Evolutionary conservation across 1,140 invertebrate genomes (phyloP).

Genomic region (Chelonus insularis): DNA sequence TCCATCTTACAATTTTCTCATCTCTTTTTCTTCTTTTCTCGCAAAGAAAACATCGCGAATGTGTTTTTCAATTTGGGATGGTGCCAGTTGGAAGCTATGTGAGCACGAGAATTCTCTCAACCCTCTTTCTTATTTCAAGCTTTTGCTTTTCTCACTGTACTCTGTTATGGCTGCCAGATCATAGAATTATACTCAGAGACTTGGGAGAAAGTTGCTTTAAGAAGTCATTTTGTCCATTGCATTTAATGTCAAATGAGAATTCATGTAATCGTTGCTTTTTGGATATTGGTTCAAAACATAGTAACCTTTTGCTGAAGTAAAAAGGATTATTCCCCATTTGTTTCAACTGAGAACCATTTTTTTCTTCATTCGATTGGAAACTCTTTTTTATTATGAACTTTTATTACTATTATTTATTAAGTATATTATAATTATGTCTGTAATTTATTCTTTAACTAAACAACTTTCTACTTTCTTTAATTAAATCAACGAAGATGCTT

Average conservation of each 20-base stretch:
- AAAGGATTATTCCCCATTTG: not conserved
- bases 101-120: slow-evolving; percentile 30
- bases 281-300: slow-evolving; percentile 8
- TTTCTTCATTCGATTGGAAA: too few species aligned
- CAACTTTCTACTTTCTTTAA: too few species aligned
- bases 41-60: slow-evolving; percentile 48
- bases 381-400: too few species aligned
- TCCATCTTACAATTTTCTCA: slow-evolving; percentile 15
- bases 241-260: slow-evolving; percentile 15
- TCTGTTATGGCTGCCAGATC: slow-evolving; percentile 10
- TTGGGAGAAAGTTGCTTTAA: slow-evolving; percentile 18
- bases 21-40: slow-evolving; percentile 33
- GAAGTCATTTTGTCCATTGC: slow-evolving; percentile 22
- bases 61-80: slow-evolving; percentile 51
- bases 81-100: slow-evolving; percentile 40
- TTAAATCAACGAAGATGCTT: too few species aligned
- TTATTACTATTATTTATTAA: too few species aligned
- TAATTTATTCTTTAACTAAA: too few species aligned
- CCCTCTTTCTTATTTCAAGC: slow-evolving; percentile 23
- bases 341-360: too few species aligned
- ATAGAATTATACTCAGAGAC: slow-evolving; percentile 22
- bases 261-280: slow-evolving; percentile 14
- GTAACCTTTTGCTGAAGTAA: not conserved
- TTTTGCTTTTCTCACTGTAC: slow-evolving; percentile 23
- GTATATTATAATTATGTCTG: too few species aligned